These are phyloP conservation scores for Isotomurus palustris DNA, from an alignment of 2,888 invertebrate species.

Conservation along the genomic window DNA sequence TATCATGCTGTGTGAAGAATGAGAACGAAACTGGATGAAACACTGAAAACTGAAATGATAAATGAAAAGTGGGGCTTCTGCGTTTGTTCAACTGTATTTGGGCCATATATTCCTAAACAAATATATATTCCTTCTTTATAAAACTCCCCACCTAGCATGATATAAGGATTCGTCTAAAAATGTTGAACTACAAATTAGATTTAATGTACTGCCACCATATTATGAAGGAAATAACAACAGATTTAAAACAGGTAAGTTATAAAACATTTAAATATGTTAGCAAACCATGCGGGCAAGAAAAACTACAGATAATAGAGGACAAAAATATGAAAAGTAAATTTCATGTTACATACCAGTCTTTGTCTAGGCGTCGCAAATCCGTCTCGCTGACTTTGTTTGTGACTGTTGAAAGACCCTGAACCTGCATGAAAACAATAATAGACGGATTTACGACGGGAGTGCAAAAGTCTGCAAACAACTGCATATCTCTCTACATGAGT, in stretches of 20 bases:
- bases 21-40: background rate
- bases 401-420: slow-evolving; percentile 46
- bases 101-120: slow-evolving; percentile 8
- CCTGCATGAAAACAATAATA: slow-evolving; percentile 42
- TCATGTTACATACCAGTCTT: slow-evolving; percentile 43
- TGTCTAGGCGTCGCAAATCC: slow-evolving; percentile 46
- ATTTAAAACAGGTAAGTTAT: background rate
- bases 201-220: background rate
- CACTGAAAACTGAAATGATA: background rate
- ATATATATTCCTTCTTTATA: background rate
- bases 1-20: background rate
- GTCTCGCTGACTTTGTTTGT: slow-evolving; percentile 46
- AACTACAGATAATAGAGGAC: too few species aligned
- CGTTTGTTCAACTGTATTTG: background rate
- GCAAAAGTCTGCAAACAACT: too few species aligned
- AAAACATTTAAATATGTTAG: background rate
- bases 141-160: too few species aligned
- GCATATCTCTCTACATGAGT: too few species aligned
- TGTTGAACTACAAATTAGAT: background rate
- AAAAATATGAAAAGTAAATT: slow-evolving; percentile 5
- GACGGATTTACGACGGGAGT: slow-evolving; percentile 43
- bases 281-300: too few species aligned
- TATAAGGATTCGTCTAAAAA: too few species aligned
- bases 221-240: background rate
- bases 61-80: background rate